These are phyloP conservation scores for Ladona fulva DNA, from an alignment of 1,140 invertebrate genomes.

Conservation along the genomic window DNA sequence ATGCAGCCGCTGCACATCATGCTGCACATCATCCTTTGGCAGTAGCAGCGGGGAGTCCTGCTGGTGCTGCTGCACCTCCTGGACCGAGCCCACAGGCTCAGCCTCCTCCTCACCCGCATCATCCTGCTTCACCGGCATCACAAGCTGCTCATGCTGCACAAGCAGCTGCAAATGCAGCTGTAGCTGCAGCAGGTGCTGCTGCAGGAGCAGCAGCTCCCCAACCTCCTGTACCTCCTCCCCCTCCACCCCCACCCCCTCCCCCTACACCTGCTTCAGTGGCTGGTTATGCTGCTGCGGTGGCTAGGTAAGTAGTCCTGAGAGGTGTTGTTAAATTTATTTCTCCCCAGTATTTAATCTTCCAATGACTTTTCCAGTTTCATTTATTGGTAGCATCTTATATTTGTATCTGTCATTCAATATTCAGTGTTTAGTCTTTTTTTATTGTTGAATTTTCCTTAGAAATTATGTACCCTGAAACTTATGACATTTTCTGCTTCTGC, in stretches of 20 bases:
- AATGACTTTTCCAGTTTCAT: neutral
- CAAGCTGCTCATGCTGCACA: neutral
- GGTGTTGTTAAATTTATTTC: neutral
- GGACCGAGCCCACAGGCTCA: neutral
- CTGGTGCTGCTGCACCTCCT: neutral
- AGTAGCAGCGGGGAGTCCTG: neutral
- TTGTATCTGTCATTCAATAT: too few species aligned
- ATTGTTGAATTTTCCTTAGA: too few species aligned
- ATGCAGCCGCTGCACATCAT: constrained; percentile 47
- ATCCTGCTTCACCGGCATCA: neutral
- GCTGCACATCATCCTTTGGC: neutral
- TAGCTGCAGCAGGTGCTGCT: neutral
- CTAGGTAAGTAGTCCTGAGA: neutral
- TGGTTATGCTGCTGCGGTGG: neutral
- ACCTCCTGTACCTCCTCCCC: neutral
- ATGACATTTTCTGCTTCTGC: too few species aligned
- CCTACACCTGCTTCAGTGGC: neutral
- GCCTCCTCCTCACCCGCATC: neutral
- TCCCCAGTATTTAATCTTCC: neutral
- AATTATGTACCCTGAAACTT: too few species aligned
- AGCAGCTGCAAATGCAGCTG: neutral
- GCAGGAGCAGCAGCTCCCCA: neutral
- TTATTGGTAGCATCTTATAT: neutral
- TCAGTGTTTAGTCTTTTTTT: too few species aligned
- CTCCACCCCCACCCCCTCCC: neutral